phyloP scores from a whole-genome alignment of 23 tunicate species.

The Botrylloides violaceus region DNA sequence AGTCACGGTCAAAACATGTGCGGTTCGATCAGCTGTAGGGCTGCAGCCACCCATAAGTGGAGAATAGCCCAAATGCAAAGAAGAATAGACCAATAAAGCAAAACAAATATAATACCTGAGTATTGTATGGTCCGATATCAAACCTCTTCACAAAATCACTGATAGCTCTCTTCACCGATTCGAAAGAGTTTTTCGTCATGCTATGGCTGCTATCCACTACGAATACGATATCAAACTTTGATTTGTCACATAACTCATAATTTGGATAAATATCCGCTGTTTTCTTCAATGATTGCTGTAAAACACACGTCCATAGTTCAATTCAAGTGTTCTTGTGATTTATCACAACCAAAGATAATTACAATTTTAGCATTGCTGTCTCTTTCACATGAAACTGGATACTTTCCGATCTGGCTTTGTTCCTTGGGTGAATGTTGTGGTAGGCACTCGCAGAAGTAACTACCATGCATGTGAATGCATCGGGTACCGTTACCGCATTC shows the following conservation, averaged over 20 bases:
- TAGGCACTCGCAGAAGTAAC: constrained; percentile 67
- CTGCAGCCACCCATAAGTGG: no score
- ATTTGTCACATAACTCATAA: background rate
- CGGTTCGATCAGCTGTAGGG: no score
- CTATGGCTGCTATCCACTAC: constrained; percentile 48
- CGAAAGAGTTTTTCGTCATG: constrained; percentile 33
- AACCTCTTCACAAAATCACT: constrained; percentile 21
- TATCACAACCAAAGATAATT: background rate
- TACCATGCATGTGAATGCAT: constrained; percentile 50
- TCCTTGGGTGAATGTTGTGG: constrained; percentile 14
- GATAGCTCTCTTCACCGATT: constrained; percentile 23
- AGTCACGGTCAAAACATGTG: no score
- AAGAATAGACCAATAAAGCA: no score
- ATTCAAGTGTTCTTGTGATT: background rate
- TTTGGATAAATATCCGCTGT: background rate
- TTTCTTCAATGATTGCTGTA: background rate
- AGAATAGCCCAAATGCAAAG: no score
- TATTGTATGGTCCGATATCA: constrained; percentile 51
- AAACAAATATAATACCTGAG: constrained; percentile 27
- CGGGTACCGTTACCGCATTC: constrained; percentile 8
- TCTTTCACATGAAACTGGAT: background rate
- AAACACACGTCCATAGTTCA: background rate
- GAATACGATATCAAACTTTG: constrained; percentile 26
- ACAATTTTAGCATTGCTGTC: background rate
- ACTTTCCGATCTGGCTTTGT: background rate